Evolutionary conservation across 2,888 invertebrate genomes (phyloP), one percentile per base, ranked within the genome.

Genomic region (Megalurothrips usitatus): DNA sequence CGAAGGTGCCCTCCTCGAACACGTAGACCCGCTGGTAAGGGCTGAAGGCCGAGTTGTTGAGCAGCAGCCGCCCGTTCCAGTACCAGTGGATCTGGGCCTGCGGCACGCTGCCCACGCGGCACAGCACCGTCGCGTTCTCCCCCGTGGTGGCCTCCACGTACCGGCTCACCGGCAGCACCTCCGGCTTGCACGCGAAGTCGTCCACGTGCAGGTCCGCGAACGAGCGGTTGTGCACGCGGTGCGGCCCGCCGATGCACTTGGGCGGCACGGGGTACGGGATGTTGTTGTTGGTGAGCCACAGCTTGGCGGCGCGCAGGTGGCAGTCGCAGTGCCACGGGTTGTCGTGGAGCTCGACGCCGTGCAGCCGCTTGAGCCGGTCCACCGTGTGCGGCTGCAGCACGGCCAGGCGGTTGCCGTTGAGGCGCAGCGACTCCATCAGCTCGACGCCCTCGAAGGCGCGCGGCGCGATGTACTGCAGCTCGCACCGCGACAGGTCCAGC

Each of bases 291-390:
- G 90, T 90, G 84, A 96, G 89, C 95, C 96, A 96, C 83, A 90
- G 88, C 86, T 94, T 92, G 85, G 96, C 89, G 84, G 93, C 92
- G 84, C 93, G 89, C 85, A 96, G 89, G 84, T 92, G 91, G 87
- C 96, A 96, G 87, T 96, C 95, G 87, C 96, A 96, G 84, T 92
- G 91, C 96, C 96, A 96, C 83, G 94, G 93, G 89, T 96, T 96
- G 86, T 93, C 93, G 87, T 96, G 93, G 84, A 96, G 88, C 85
- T 94, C 93, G 82, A 96, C 91, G 82, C 94, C 95, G 84, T 94
- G 92, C 84, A 96, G 88, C 93, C 93, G 83, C 80, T 92, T 92
- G 83, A 92, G 92, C 23, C 94, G 94, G 81, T 94, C 89, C 84
- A 94, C 91, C 85, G 91, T 91, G 82, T 89, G 90, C 80, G 93